Conservation (phyloP, 2,113 vertebrate genomes). For the Pangasianodon hypophthalmus region DNA sequence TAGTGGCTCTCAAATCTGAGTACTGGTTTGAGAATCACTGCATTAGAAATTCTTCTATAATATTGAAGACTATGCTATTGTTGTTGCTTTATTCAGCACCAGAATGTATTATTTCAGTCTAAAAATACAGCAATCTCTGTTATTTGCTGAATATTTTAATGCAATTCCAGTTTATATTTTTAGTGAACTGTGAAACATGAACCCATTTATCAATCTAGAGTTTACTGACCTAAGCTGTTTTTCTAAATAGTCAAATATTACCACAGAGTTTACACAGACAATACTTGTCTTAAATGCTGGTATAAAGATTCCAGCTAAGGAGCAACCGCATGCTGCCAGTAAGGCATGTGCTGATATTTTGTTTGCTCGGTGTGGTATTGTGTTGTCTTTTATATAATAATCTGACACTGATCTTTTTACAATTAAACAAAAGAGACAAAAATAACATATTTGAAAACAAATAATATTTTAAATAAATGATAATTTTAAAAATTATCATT, state of each 20-base stretch:
- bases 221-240: background rate
- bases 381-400: background rate
- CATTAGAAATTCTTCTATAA: background rate
- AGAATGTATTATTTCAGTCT: constrained; percentile 16
- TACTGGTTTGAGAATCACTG: background rate
- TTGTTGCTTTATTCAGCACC: background rate
- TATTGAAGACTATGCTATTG: background rate
- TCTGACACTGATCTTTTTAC: background rate
- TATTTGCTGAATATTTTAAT: background rate
- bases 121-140: background rate
- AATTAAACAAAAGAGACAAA: background rate
- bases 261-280: background rate
- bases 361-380: background rate
- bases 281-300: background rate
- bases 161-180: background rate
- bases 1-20: background rate
- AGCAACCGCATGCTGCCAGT: background rate
- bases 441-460: background rate
- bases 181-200: background rate
- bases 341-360: background rate
- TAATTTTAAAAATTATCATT: background rate
- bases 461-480: background rate
- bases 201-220: background rate
- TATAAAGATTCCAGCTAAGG: background rate
- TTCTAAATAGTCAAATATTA: constrained; percentile 3